Evolutionary conservation across 2,113 vertebrate genomes (phyloP).

Genomic region (human (Homo sapiens)): DNA sequence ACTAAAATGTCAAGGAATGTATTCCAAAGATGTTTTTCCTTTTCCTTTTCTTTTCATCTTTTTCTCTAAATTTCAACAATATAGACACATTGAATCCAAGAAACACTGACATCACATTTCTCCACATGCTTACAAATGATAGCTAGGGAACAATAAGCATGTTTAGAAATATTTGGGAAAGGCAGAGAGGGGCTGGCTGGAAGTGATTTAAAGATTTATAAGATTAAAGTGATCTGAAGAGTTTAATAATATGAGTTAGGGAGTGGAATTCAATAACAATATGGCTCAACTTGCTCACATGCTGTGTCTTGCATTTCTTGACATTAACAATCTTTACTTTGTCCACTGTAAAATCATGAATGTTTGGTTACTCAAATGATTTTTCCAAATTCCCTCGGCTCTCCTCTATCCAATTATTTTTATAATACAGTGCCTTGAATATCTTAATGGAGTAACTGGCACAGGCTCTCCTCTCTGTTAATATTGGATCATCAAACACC

Average conservation of each 20-base stretch:
- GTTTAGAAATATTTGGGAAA: constrained; percentile 75
- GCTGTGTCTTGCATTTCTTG: constrained; percentile 60
- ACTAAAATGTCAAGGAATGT: constrained; percentile 33
- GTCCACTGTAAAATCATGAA: constrained; percentile 50
- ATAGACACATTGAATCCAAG: constrained; percentile 48
- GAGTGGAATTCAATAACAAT: constrained; percentile 64
- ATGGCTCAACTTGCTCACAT: constrained; percentile 67
- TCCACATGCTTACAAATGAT: constrained; percentile 54
- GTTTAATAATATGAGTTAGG: constrained; percentile 74
- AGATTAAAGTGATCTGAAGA: constrained; percentile 78
- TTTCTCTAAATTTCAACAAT: constrained; percentile 45
- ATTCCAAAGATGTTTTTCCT: constrained; percentile 41
- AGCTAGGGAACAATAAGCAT: constrained; percentile 62
- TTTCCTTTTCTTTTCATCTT: constrained; percentile 66
- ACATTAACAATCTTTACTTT: constrained; percentile 46
- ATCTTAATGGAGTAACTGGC: constrained; percentile 75
- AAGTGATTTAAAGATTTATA: constrained; percentile 82
- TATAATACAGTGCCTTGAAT: constrained; percentile 22
- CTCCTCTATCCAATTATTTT: not conserved
- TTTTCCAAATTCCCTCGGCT: not conserved
- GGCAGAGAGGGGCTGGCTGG: constrained; percentile 55
- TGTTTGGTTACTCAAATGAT: not conserved
- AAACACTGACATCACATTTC: constrained; percentile 61
- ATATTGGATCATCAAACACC: constrained; percentile 68
- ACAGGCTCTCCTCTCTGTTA: constrained; percentile 51